Evolutionary conservation across 2,797 vertebrate species (phyloP).

Genomic region (Alca torda): DNA sequence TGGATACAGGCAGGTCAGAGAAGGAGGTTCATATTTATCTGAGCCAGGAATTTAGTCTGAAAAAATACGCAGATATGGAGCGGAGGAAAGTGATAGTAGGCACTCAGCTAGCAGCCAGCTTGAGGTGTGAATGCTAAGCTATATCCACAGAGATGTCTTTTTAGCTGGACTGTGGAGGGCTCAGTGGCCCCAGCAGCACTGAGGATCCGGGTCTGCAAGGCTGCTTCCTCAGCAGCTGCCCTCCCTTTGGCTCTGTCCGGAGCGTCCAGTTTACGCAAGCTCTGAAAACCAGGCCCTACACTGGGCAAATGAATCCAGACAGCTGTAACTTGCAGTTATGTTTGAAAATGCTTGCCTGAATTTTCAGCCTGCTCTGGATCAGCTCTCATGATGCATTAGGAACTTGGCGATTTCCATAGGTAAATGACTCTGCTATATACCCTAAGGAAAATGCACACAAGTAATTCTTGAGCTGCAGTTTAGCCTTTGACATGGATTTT

Average conservation of each 20-base stretch:
- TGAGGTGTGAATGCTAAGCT: conserved; percentile 23
- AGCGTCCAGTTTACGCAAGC: not conserved
- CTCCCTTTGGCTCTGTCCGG: not conserved
- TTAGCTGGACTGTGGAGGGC: not conserved
- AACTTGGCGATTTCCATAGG: not conserved
- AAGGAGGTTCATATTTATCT: not conserved
- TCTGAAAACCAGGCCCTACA: not conserved
- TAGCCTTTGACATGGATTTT: not conserved
- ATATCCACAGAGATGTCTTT: not conserved
- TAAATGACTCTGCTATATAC: not conserved
- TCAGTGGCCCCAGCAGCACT: not conserved
- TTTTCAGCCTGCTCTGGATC: not conserved
- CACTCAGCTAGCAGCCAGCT: not conserved
- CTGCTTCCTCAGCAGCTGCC: not conserved
- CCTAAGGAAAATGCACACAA: not conserved
- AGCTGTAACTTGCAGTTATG: not conserved
- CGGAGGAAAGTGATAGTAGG: not conserved
- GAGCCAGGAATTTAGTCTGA: conserved; percentile 38
- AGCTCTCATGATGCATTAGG: not conserved
- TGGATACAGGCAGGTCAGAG: not conserved
- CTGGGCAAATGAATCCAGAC: not conserved
- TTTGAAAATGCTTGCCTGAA: not conserved
- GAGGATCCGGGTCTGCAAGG: rapidly evolving
- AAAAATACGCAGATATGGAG: conserved; percentile 28
- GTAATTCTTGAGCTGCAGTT: not conserved